Base-by-base conservation (phyloP, 2,113 vertebrate genomes). In the Zeus faber region DNA sequence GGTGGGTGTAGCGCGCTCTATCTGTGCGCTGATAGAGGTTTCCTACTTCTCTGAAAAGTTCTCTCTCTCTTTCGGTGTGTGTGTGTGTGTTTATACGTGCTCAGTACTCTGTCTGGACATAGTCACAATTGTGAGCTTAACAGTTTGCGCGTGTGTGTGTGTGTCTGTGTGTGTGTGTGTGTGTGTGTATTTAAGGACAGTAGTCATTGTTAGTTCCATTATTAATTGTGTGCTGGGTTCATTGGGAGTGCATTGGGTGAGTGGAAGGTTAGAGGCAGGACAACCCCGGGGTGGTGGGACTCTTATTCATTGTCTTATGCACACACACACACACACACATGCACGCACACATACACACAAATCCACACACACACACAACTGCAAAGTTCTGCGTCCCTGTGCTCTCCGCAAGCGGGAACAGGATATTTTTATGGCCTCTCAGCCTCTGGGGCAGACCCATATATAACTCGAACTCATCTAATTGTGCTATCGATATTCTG, bases 181-280 rank as follows among this genome's bases (percentile, higher is more conserved):
- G 54, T 18, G n/a, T 49, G 37, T 22, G 41, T 49, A 29, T 62
- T 46, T 57, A 53, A 49, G 63, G 63, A 57, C 54, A 49, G 54
- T 67, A 53, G 35, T 70, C 59, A 56, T 77, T 84, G 72, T 83
- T 77, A 67, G 85, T 84, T 83, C 79, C 67, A 81, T 89, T 82
- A 88, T 85, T 87, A 83, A 86, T 88, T 83, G 64, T 74, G 65
- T 61, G 58, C 33, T 63, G 65, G 74, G 86, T 88, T 91, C 84
- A 87, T 35, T 55, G 4, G 44, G 64, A 89, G 85, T 85, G 78
- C 87, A 87, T 49, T 67, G 77, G 83, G 81, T 88, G 78, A 87
- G 70, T 48, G 63, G 54, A 77, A 74, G 85, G 82, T 84, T 85
- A 82, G 48, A 60, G 50, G 65, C 70, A 67, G 75, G 75, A 74